Base-by-base conservation (phyloP, 2,797 vertebrate genomes). In the Synaphobranchus kaupii region DNA sequence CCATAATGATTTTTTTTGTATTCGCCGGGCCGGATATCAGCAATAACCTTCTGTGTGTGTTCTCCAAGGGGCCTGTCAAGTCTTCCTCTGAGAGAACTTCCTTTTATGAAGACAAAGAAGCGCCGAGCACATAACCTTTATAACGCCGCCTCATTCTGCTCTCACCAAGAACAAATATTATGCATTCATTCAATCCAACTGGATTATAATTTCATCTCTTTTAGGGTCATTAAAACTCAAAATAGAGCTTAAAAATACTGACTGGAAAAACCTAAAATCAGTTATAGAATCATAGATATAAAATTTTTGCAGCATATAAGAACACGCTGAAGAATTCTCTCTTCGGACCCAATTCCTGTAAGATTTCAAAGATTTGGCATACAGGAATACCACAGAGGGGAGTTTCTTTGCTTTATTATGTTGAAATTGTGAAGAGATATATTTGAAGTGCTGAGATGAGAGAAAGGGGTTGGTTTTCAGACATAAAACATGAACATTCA, bases 1-100 rank as follows among this genome's bases (percentile, higher is more conserved):
- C 95, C 96, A 97, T 97, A 98, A 98, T 98, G 98, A 99, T 99
- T 99, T 99, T 97, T 99, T 98, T 97, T 98, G 97, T 97, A 97
- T 95, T 97, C 96, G 95, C 97, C 94, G 95, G 94, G 94, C 96
- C 96, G 97, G 97, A 97, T 98, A 99, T 99, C 98, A 97, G 97
- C 97, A 98, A 98, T 99, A 99, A 98, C 97, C 98, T 98, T 98
- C 98, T 98, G 97, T 97, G 97, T 98, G 97, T 92, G 95, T 96
- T 97, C 96, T 98, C 97, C 95, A 20, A 34, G 96, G 97, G 97
- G 96, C 97, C 97, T 98, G 97, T 98, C 95, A 96, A 96, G 95
- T 92, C 95, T 95, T 94, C 92, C 89, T 93, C 97, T 96, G 95
- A 91, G 95, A 96, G 95, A 95, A 90, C 94, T 95, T 95, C 94